A percentile compares a stretch with the other conserved stretches of the same genome.
These are phyloP conservation scores for Drosophila paulistorum DNA, from an alignment of 1,140 invertebrate species.

Conservation along the genomic window DNA sequence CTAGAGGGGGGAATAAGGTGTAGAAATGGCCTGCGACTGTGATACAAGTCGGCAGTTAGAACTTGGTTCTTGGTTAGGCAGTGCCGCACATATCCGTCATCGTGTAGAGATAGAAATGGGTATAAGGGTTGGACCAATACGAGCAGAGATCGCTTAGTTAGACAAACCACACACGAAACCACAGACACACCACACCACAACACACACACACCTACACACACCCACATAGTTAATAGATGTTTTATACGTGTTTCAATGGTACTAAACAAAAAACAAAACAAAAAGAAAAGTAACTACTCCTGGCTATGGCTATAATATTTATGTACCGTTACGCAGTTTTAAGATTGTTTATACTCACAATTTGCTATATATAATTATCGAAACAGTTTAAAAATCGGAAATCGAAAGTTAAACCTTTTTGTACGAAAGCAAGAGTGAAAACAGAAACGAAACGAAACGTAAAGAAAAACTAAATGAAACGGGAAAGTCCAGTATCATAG, in stretches of 20 bases:
- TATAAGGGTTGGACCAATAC: slow-evolving; percentile 55
- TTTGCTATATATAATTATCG: slow-evolving; percentile 76
- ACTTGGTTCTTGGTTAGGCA: slow-evolving; percentile 42
- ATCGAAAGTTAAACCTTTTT: slow-evolving; percentile 60
- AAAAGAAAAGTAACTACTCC: slow-evolving; percentile 52
- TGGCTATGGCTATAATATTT: slow-evolving; percentile 58
- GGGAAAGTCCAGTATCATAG: slow-evolving; percentile 70
- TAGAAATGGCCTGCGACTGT: slow-evolving; percentile 36
- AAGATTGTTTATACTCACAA: slow-evolving; percentile 76
- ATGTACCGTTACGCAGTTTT: slow-evolving; percentile 75
- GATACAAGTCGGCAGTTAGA: slow-evolving; percentile 59
- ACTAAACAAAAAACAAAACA: slow-evolving; percentile 29
- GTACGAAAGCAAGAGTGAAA: slow-evolving; percentile 69
- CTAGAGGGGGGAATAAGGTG: not conserved
- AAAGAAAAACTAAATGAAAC: slow-evolving; percentile 14
- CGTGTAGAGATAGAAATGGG: not conserved
- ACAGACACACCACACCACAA: slow-evolving; percentile 27
- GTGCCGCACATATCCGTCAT: slow-evolving; percentile 55
- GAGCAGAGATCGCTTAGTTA: slow-evolving; percentile 61
- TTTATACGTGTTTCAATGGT: slow-evolving; percentile 79
- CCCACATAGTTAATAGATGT: slow-evolving; percentile 72
- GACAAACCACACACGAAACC: slow-evolving; percentile 36
- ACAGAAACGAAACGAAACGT: slow-evolving; percentile 48
- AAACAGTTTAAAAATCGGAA: slow-evolving; percentile 33
- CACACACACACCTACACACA: not conserved